Base-by-base conservation (phyloP, 2,113 vertebrate species). In the Podarcis raffonei region DNA sequence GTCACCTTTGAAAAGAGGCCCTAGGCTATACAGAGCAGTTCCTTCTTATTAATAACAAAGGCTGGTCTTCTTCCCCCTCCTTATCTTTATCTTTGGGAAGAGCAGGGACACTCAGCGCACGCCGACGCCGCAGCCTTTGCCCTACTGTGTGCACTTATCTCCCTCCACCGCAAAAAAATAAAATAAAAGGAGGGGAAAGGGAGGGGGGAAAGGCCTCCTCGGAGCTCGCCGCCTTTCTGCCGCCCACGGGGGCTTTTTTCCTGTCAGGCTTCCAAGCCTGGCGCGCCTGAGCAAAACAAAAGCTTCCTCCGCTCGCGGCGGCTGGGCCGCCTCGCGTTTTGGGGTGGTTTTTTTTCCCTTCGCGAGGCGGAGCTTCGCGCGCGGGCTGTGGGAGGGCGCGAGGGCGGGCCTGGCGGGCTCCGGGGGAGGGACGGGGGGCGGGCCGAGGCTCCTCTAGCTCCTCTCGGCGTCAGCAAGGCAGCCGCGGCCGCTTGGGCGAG, bases 61-160 rank as follows among this genome's bases (percentile, higher is more conserved):
- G 27, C 2, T 3, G 2, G 6, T 1, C 0, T 3, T 30, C 9
- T 1, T 62, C 25, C 5, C 0, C 20, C 16, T 5, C 6, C 4
- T 25, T 20, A 7, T 15, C 22, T 2, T 69, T 9, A 1, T 15
- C 15, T 1, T 74, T 11, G 18, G 11, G 37, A 48, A 25, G 11
- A 1, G 7, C 8, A 81, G 37, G 27, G 2, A 8, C 0, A 16
- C 18, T 3, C 59, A 20, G 1, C 23, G 66, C 57, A 53, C 12
- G 71, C 35, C n/a, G 42, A 86, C 62, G 84, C 81, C 88, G 75
- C 76, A 2, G 0, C 8, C 62, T 65, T 62, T 5, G 27, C 18
- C 35, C 35, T 11, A 5, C 22, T 1, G 6, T 23, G 6, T 30
- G 15, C 11, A 30, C 3, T 16, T 6, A n/a, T 72, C 20, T 4